Conservation (phyloP, 2,888 invertebrate genomes). For the Eilema depressum region DNA sequence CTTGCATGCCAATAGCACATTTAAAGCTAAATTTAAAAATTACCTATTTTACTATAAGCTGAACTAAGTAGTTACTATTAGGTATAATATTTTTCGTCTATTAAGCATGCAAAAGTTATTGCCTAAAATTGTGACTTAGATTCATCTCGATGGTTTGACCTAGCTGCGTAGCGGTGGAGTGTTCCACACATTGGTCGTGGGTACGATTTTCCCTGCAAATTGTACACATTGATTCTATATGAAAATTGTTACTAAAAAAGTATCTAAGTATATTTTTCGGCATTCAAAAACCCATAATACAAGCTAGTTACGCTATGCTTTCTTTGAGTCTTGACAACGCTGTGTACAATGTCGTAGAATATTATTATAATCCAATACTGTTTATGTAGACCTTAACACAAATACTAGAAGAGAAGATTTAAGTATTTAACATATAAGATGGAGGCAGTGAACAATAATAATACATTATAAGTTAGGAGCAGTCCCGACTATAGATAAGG, state of each 20-base stretch:
- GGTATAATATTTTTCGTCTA: too few relatives aligned
- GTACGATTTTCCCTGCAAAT: not conserved
- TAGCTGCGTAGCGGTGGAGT: not conserved
- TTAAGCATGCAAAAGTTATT: not conserved
- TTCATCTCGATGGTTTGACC: not conserved
- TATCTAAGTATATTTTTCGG: not conserved
- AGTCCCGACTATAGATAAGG: conserved; percentile 28
- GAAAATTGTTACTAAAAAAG: not conserved
- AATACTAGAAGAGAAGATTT: not conserved
- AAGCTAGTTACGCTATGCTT: not conserved
- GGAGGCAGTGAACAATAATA: conserved; percentile 14
- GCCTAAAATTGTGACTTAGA: not conserved
- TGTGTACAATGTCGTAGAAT: not conserved
- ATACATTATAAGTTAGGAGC: not conserved
- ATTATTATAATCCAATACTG: not conserved
- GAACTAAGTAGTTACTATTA: too few relatives aligned
- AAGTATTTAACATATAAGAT: not conserved
- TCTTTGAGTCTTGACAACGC: not conserved
- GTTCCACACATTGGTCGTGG: not conserved
- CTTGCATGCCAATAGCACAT: not conserved
- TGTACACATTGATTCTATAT: not conserved
- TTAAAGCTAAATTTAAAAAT: not conserved
- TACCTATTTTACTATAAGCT: not conserved
- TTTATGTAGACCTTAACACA: too few relatives aligned
- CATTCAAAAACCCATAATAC: not conserved